Conservation (phyloP, 2,797 vertebrate species). For the Enteromius treurensis region DNA sequence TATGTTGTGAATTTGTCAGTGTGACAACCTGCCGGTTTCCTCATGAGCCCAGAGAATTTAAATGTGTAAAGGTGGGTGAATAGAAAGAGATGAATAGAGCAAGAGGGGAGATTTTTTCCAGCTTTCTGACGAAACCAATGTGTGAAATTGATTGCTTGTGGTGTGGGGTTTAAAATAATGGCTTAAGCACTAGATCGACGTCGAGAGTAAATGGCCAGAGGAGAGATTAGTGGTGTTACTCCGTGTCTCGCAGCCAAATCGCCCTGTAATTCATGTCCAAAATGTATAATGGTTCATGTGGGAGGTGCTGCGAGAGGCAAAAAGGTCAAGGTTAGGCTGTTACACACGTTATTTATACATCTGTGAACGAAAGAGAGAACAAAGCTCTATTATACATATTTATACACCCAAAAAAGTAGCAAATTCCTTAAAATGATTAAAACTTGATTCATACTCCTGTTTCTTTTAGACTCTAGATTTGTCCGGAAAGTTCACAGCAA, state of each 20-base stretch:
- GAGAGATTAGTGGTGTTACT: slow-evolving; percentile 66
- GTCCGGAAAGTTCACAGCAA: slow-evolving; percentile 9
- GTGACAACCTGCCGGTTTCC: slow-evolving; percentile 25
- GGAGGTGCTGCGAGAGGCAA: neutral
- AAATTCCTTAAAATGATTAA: neutral
- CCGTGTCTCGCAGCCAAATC: slow-evolving; percentile 67
- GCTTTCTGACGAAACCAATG: slow-evolving; percentile 54
- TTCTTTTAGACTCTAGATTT: neutral
- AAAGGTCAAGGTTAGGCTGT: slow-evolving; percentile 8
- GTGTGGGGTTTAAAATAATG: slow-evolving; percentile 64
- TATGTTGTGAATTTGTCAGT: slow-evolving; percentile 19
- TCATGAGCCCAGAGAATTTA: neutral
- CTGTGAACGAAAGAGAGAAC: slow-evolving; percentile 2
- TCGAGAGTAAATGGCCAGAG: slow-evolving; percentile 63
- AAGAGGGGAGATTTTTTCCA: slow-evolving; percentile 53
- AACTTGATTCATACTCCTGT: neutral
- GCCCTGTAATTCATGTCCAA: slow-evolving; percentile 42
- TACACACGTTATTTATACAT: slow-evolving; percentile 3
- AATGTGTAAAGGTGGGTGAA: neutral
- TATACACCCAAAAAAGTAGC: neutral
- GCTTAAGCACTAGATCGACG: slow-evolving; percentile 53
- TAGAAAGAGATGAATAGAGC: slow-evolving; percentile 42
- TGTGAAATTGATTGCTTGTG: slow-evolving; percentile 63
- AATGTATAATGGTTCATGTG: slow-evolving; percentile 15
- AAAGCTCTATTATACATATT: neutral